Conservation (phyloP, 2,113 vertebrate genomes). For the Genyomyrus donnyi region DNA sequence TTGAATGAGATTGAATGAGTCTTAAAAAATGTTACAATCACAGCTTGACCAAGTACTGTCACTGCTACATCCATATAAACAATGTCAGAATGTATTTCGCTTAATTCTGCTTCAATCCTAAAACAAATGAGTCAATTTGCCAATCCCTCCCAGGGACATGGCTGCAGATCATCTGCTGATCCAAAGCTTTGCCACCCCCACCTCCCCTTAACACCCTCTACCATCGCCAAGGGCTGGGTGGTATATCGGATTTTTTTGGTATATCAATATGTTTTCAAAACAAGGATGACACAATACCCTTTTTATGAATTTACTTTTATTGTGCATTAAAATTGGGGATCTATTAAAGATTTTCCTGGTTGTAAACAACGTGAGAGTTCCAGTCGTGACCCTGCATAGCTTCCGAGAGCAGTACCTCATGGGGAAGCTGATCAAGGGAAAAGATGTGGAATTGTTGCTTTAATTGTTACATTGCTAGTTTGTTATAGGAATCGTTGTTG, state of each 20-base stretch:
- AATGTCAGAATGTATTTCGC: background rate
- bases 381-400: background rate
- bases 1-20: background rate
- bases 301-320: background rate
- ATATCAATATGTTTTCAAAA: background rate
- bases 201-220: too few species aligned
- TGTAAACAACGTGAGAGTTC: background rate
- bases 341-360: background rate
- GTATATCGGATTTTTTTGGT: background rate
- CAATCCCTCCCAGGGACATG: background rate
- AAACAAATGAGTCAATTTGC: background rate
- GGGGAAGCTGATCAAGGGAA: background rate
- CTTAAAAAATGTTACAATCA: background rate
- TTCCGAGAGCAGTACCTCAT: background rate
- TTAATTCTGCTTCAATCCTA: background rate
- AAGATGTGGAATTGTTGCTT: background rate
- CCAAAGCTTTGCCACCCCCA: background rate
- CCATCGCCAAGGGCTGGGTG: background rate
- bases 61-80: background rate
- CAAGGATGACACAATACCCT: background rate
- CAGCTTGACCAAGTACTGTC: background rate
- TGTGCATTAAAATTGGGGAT: background rate
- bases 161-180: background rate
- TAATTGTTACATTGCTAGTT: background rate
- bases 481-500: background rate